Percentiles rank a stretch among this genome's conserved stretches.
Evolutionary conservation across 2,888 invertebrate genomes (phyloP).

Genomic region (Drosophila multiciliata): DNA sequence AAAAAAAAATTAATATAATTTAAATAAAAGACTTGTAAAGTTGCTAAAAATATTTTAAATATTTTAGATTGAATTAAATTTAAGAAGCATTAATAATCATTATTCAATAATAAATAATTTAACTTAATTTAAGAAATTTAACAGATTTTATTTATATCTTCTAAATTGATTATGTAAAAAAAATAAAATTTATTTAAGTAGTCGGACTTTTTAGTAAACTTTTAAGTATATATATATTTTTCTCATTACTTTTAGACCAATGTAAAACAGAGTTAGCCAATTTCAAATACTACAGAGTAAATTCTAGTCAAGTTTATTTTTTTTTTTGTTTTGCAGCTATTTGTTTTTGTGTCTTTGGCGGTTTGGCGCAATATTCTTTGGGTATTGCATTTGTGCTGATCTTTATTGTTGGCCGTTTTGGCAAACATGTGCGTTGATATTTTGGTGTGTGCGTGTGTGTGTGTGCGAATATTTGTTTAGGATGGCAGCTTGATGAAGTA

Average conservation of each 20-base stretch:
- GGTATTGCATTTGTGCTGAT: constrained; percentile 54
- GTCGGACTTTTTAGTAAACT: too few species aligned
- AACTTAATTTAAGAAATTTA: not conserved
- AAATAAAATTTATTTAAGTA: not conserved
- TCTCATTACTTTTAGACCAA: not conserved
- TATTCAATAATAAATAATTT: not conserved
- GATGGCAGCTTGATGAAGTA: constrained; percentile 72
- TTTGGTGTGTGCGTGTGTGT: not conserved
- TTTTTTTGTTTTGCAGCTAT: not conserved
- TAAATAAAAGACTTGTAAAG: not conserved
- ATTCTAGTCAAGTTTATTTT: not conserved
- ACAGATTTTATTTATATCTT: fast-evolving
- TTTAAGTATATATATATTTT: too few species aligned
- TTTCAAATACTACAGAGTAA: constrained; percentile 1
- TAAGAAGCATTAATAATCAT: too few species aligned
- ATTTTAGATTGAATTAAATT: not conserved
- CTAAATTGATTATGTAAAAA: not conserved
- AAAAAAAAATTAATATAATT: too few species aligned
- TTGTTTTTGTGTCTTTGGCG: constrained; percentile 1
- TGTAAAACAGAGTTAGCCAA: not conserved
- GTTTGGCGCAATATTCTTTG: constrained; percentile 44
- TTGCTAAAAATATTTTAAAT: not conserved
- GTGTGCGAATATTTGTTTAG: constrained; percentile 37
- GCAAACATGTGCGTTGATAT: constrained; percentile 51
- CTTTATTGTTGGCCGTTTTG: constrained; percentile 65